Conservation (phyloP, 2,113 vertebrate species). For the Lucifuga dentata region DNA sequence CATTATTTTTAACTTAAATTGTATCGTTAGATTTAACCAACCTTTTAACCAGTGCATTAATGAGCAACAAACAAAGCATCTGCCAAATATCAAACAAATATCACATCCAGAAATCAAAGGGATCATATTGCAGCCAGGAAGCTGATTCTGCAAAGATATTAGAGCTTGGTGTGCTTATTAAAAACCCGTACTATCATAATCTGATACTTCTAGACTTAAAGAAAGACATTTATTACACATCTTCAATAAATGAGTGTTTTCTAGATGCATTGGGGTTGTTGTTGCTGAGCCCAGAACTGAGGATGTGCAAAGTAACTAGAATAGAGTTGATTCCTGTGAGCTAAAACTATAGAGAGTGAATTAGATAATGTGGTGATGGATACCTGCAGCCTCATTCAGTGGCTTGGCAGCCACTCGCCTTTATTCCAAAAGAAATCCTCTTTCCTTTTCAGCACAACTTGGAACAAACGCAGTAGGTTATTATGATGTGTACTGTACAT, state of each 20-base stretch:
- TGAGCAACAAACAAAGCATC: conserved; percentile 55
- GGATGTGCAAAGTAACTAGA: conserved; percentile 24
- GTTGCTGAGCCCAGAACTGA: conserved; percentile 10
- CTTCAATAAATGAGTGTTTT: conserved; percentile 18
- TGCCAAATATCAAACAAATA: conserved; percentile 73
- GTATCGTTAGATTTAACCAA: conserved; percentile 52
- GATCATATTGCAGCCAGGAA: conserved; percentile 22
- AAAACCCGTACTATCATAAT: conserved; percentile 24
- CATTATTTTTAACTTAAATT: conserved; percentile 57
- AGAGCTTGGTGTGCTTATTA: conserved; percentile 31
- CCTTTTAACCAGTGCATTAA: conserved; percentile 71
- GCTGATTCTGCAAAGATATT: conserved; percentile 32
- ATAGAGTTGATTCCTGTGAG: conserved; percentile 16
- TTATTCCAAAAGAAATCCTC: conserved; percentile 33
- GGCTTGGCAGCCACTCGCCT: conserved; percentile 51
- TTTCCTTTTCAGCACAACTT: conserved; percentile 32
- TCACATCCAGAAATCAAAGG: conserved; percentile 39
- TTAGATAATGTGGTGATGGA: conserved; percentile 3
- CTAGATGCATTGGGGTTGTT: conserved; percentile 11
- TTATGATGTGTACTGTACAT: conserved; percentile 71
- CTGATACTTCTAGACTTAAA: conserved; percentile 11
- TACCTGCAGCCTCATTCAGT: conserved; percentile 36
- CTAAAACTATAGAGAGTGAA: conserved; percentile 25
- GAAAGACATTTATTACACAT: conserved; percentile 9
- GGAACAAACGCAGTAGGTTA: conserved; percentile 53